phyloP scores from a whole-genome alignment of 2,888 invertebrate genomes.

The Tricholauxania praeusta region DNA sequence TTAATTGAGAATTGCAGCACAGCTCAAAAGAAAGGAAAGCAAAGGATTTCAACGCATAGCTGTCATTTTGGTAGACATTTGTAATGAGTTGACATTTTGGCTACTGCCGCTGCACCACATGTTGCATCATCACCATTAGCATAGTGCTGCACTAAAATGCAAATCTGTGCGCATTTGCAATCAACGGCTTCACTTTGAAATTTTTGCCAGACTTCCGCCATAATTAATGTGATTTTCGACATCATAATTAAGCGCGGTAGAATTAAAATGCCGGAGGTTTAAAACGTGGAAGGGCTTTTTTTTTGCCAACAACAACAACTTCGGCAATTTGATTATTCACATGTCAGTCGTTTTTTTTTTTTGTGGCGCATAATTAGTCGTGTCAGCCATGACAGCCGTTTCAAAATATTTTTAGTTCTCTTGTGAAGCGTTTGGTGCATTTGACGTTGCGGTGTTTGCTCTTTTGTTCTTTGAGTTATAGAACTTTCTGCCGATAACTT shows the following conservation, averaged over 20 bases:
- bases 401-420: no score
- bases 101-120: not conserved
- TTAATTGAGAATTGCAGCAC: slow-evolving; percentile 10
- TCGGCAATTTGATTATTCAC: slow-evolving; percentile 2
- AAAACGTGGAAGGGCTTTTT: not conserved
- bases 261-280: not conserved
- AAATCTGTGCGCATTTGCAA: slow-evolving; percentile 15
- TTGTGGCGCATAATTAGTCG: slow-evolving; percentile 9
- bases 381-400: not conserved
- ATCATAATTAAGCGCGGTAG: slow-evolving; percentile 16
- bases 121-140: no score
- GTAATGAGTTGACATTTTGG: slow-evolving; percentile 28
- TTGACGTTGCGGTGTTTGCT: no score
- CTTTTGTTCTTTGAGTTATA: no score
- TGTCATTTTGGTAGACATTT: slow-evolving; percentile 26
- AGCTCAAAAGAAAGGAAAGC: not conserved
- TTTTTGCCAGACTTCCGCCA: slow-evolving; percentile 13
- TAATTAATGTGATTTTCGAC: slow-evolving; percentile 20
- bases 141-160: not conserved
- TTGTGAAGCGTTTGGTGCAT: no score
- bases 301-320: not conserved
- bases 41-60: not conserved
- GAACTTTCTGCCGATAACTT: no score
- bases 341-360: slow-evolving; percentile 9
- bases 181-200: slow-evolving; percentile 18